Conservation (phyloP, 2,797 vertebrate species). For the Semotilus atromaculatus region DNA sequence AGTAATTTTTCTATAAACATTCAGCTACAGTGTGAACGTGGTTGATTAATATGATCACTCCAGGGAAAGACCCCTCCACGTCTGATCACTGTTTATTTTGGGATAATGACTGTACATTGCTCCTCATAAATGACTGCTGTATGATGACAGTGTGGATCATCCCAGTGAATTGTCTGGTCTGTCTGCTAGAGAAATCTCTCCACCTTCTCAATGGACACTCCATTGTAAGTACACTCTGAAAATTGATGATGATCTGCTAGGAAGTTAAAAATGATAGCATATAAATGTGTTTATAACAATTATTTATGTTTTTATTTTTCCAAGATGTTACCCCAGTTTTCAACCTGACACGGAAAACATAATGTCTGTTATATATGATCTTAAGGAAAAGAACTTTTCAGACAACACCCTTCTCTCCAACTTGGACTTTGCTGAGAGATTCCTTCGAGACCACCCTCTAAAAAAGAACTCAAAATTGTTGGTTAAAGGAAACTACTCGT, state of each 20-base stretch:
- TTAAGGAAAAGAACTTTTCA: slow-evolving; percentile 6
- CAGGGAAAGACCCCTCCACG: neutral
- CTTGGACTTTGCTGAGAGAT: slow-evolving; percentile 31
- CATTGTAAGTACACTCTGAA: slow-evolving; percentile 19
- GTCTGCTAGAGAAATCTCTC: neutral
- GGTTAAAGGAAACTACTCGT: slow-evolving; percentile 15
- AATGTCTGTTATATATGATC: neutral
- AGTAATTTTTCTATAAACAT: neutral
- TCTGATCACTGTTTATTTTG: neutral
- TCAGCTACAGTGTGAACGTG: neutral
- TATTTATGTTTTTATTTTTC: neutral
- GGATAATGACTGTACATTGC: neutral
- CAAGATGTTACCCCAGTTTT: neutral
- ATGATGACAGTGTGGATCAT: neutral
- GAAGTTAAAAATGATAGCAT: neutral
- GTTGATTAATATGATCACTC: neutral
- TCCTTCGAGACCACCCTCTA: slow-evolving; percentile 15
- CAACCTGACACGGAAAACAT: neutral
- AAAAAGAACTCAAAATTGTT: neutral
- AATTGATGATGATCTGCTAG: neutral
- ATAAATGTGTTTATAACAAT: neutral
- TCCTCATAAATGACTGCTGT: neutral
- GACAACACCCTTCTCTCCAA: slow-evolving; percentile 33
- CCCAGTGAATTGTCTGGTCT: neutral
- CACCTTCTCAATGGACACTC: slow-evolving; percentile 7